Base-by-base conservation (phyloP, 2,888 invertebrate species). In the Xylota sylvarum region DNA sequence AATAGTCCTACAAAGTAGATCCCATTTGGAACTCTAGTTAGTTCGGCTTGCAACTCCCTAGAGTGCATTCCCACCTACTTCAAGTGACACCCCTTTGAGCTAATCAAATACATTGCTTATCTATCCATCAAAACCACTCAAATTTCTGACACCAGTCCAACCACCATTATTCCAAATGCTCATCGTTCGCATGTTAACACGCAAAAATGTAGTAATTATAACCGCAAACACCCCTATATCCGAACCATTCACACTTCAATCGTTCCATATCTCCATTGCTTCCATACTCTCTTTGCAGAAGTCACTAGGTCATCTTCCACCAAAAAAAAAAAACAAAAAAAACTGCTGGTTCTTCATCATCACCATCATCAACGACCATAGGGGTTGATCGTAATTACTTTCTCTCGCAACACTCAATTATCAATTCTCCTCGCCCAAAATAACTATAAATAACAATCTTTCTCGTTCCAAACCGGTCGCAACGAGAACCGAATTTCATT, bases 281-380 rank as follows among this genome's bases (percentile, higher is more conserved):
- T 37, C 37, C 37, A 2, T n/a, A n/a, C 35, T 35, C 35, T 37
- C 19, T 74, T 74, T 56, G 43, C 64, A 35, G 64, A 74, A 74
- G 55, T 74, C 64, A 74, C 35, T 64, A 19, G 64, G 46, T 64
- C 64, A 74, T 37, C 37, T 73, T 62, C 17, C 14, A 43, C 17
- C 1, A 35, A 7, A 35, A 32, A 35, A 19, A 58, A 40, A 60
- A n/a, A n/a, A n/a, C n/a, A n/a, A n/a, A n/a, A n/a, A n/a, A n/a
- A n/a, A n/a, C n/a, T 74, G 64, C 74, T 74, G 74, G 74, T 46
- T 23, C 74, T 64, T 32, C 55, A 56, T 55, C 43, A 30, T 19
- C 9, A 32, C 19, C 55, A 32, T 6, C 27, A 55, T 27, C 30
- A 30, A 30, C 30, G 4, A n/a, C 30, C 55, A 55, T 55, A 55